phyloP scores from a whole-genome alignment of 2,113 vertebrate species.

The Callipepla californica region DNA sequence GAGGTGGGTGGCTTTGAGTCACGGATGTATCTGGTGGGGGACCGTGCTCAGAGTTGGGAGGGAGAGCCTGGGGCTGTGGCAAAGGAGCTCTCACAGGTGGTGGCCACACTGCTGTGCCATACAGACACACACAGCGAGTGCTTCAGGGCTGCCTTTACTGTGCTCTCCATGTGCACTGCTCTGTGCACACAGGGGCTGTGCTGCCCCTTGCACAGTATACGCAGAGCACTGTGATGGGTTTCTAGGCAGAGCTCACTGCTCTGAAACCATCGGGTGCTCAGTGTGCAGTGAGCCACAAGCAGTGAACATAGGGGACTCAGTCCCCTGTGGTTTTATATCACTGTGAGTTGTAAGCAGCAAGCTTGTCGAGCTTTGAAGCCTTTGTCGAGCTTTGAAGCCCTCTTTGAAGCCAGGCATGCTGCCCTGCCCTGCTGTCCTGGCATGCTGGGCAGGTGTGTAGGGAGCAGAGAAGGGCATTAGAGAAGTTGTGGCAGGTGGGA shows the following conservation, averaged over 20 bases:
- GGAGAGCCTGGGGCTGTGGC: not conserved
- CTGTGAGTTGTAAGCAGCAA: not conserved
- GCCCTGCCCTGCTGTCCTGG: not conserved
- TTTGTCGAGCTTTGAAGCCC: not conserved
- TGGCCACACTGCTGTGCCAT: not conserved
- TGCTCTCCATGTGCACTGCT: not conserved
- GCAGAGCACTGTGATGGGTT: not conserved
- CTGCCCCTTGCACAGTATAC: not conserved
- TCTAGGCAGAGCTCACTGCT: not conserved
- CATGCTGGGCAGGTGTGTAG: not conserved
- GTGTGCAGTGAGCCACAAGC: not conserved
- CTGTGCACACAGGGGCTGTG: not conserved
- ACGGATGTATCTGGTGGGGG: not conserved
- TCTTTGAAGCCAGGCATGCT: not conserved
- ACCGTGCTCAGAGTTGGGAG: not conserved
- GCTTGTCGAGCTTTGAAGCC: not conserved
- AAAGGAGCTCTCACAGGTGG: not conserved
- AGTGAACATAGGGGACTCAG: not conserved
- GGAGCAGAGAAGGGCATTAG: not conserved
- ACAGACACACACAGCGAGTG: too few species aligned
- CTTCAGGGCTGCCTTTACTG: not conserved
- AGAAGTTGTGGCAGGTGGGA: not conserved
- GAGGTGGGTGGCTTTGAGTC: not conserved
- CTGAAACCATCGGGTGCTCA: not conserved
- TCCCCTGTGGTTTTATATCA: not conserved